Percentiles rank a stretch among this genome's conserved stretches.
Conservation (phyloP, 2,888 invertebrate genomes). For the Amphipoea lucens region DNA sequence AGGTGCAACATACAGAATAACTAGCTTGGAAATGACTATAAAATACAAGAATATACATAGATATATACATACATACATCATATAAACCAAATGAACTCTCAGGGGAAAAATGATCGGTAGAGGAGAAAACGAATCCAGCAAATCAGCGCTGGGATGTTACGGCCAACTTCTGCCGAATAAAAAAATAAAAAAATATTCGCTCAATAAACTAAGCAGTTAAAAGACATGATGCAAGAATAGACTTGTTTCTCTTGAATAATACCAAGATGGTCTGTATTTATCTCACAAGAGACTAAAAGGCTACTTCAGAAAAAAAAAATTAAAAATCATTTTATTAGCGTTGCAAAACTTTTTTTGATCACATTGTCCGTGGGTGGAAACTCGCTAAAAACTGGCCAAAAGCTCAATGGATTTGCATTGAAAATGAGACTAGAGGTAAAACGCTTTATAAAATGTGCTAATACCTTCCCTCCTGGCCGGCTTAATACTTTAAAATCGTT, state of each 20-base stretch:
- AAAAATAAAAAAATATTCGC: background rate
- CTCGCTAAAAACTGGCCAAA: slow-evolving; percentile 67
- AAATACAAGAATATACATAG: too few species aligned
- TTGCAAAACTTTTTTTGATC: slow-evolving; percentile 18
- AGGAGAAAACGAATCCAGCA: too few species aligned
- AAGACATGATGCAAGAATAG: background rate
- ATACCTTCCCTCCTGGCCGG: slow-evolving; percentile 68
- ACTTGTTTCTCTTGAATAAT: background rate
- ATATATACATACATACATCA: too few species aligned
- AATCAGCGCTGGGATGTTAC: too few species aligned
- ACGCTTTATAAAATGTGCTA: slow-evolving; percentile 81
- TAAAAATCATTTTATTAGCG: background rate
- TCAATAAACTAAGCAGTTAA: background rate
- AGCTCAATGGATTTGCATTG: slow-evolving; percentile 82
- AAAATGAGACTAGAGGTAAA: slow-evolving; percentile 80
- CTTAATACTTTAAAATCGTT: slow-evolving; percentile 75
- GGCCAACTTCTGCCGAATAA: too few species aligned
- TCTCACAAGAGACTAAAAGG: background rate
- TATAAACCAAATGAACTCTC: too few species aligned
- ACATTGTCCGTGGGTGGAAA: slow-evolving; percentile 50
- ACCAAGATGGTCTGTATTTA: background rate
- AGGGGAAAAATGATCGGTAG: too few species aligned
- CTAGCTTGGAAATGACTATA: too few species aligned
- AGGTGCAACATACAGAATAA: too few species aligned
- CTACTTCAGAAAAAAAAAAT: background rate